These are phyloP conservation scores for Hesperia comma DNA, from an alignment of 2,888 invertebrate genomes.

Conservation along the genomic window DNA sequence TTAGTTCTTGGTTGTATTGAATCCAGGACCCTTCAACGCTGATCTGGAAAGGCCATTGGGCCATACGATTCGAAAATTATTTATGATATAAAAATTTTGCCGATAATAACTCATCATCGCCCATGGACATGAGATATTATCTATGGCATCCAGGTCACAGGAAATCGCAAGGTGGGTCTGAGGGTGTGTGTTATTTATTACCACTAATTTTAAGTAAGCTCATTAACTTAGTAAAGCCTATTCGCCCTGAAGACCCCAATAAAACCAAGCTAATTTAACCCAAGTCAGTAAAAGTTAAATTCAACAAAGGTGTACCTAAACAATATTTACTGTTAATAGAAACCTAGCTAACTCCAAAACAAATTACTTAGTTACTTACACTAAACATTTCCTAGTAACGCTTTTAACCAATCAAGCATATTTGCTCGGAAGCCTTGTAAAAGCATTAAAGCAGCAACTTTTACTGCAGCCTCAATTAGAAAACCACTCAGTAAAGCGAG, in stretches of 20 bases:
- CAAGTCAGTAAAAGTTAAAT: not conserved
- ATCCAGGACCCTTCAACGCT: too few relatives aligned
- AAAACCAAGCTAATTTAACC: not conserved
- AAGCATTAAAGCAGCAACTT: constrained; percentile 32
- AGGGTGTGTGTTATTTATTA: too few relatives aligned
- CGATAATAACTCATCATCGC: too few relatives aligned
- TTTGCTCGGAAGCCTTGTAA: constrained; percentile 29
- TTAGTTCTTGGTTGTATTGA: too few relatives aligned
- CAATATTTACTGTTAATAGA: constrained; percentile 26
- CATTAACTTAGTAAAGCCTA: not conserved
- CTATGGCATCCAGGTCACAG: too few relatives aligned
- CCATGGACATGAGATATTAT: too few relatives aligned
- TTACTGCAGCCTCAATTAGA: constrained; percentile 34
- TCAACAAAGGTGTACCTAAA: not conserved
- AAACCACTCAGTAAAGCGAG: constrained; percentile 32
- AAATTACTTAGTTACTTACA: too few relatives aligned
- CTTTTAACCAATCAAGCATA: constrained; percentile 30
- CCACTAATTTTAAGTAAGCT: too few relatives aligned
- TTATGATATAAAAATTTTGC: too few relatives aligned
- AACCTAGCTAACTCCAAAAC: constrained; percentile 23
- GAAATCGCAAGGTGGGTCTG: too few relatives aligned
- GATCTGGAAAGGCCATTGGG: too few relatives aligned
- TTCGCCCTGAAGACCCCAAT: not conserved
- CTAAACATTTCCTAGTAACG: constrained; percentile 15
- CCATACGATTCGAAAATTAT: too few relatives aligned